These are phyloP conservation scores for Elymnias hypermnestra DNA, from an alignment of 1,140 invertebrate genomes.

Conservation along the genomic window DNA sequence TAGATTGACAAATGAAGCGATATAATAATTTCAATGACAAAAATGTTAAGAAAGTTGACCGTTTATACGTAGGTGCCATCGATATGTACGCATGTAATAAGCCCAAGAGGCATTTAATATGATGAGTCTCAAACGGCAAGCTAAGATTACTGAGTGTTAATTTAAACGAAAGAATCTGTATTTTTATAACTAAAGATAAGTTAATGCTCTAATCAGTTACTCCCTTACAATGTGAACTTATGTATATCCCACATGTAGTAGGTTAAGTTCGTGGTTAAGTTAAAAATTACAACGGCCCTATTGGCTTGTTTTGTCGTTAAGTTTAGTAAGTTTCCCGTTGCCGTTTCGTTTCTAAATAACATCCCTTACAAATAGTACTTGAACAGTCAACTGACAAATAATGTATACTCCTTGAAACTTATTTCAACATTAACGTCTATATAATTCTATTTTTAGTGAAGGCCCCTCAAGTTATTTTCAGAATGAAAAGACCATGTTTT, in stretches of 20 bases:
- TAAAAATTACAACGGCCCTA: constrained; percentile 41
- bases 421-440: no score
- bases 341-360: constrained; percentile 25
- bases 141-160: constrained; percentile 65
- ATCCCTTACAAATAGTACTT: constrained; percentile 10
- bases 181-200: constrained; percentile 70
- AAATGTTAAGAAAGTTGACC: no score
- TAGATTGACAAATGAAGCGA: no score
- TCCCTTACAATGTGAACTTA: constrained; percentile 38
- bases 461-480: no score
- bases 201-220: constrained; percentile 44
- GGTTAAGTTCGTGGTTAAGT: constrained; percentile 35
- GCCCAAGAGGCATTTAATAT: constrained; percentile 62
- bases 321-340: constrained; percentile 33
- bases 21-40: no score
- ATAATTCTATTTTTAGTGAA: no score
- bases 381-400: no score
- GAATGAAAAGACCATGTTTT: no score
- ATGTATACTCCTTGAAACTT: no score
- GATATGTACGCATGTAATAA: constrained; percentile 25
- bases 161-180: constrained; percentile 71
- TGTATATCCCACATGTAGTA: constrained; percentile 42
- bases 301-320: constrained; percentile 59
- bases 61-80: no score
- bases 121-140: constrained; percentile 66